Base-by-base conservation (phyloP, 2,797 vertebrate species). In the Gila robusta region DNA sequence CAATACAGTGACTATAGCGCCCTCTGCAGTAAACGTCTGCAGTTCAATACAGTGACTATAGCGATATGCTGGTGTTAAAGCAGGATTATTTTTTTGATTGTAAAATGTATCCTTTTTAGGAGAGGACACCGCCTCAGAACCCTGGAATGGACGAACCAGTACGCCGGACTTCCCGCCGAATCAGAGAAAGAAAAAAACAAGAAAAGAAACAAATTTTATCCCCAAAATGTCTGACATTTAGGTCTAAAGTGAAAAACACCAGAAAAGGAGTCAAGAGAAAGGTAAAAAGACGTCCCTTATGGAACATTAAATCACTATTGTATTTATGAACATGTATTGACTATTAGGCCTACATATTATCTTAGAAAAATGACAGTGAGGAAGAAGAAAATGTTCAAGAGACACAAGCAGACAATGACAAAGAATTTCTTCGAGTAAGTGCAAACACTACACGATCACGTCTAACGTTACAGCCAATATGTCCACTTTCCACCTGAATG, bases 341-440 rank as follows among this genome's bases (percentile, higher is more conserved):
- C 28, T 52, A n/a, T 77, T 21, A 32, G 32, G 32, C 32, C 32
- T 32, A 54, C 16, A 39, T 52, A 2, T 76, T 26, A 19, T 52
- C n/a, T 69, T 74, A 87, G 86, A 84, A 28, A 84, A 56, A n/a
- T 74, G 44, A 66, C n/a, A 3, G 0, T 28, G 79, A 69, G 66
- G 21, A 87, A 39, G 66, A 83, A 35, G 52, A 72, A 17, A 23
- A 83, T 16, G 56, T 70, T 71, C 32, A 70, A 44, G 3, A 49
- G 73, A 26, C 28, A 16, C 23, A 66, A 79, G 26, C 54, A 62
- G 19, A 21, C 6, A 23, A 6, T 5, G 21, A 81, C 8, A 47
- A 21, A 2, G 19, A 52, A 10, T 64, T 44, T 17, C 5, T 26
- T 28, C 41, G 56, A 52, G 87, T 87, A 81, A 87, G 87, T 87